Evolutionary conservation across 2,113 vertebrate genomes (phyloP).

Genomic region (Nansenia antarctica): DNA sequence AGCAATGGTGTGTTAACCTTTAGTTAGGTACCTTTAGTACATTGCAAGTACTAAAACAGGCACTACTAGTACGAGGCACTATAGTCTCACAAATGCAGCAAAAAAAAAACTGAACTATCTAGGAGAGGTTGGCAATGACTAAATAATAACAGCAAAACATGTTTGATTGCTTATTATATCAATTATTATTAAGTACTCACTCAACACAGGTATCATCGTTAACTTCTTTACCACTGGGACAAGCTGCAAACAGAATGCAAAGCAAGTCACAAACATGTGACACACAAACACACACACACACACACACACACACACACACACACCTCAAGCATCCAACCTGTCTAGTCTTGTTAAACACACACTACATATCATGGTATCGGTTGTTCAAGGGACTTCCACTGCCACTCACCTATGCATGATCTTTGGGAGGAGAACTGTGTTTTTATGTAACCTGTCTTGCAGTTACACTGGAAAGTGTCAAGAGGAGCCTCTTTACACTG

Average conservation of each 20-base stretch:
- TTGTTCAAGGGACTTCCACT: neutral
- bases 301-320: too few relatives aligned
- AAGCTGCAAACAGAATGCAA: conserved; percentile 47
- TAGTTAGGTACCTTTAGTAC: neutral
- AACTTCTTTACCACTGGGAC: conserved; percentile 31
- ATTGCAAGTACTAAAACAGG: neutral
- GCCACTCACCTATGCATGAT: neutral
- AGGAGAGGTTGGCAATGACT: neutral
- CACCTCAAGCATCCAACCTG: too few relatives aligned
- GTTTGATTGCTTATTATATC: neutral
- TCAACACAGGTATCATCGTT: rapidly evolving
- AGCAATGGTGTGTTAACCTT: neutral
- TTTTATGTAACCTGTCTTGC: neutral
- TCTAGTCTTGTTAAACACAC: neutral
- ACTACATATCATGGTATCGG: neutral
- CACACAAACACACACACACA: too few relatives aligned
- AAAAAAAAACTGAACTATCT: neutral
- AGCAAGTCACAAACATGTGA: too few relatives aligned
- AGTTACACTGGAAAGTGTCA: neutral
- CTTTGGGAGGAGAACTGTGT: neutral
- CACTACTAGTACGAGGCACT: too few relatives aligned
- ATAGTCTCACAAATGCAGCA: too few relatives aligned
- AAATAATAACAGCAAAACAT: too few relatives aligned
- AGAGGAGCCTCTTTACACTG: too few relatives aligned
- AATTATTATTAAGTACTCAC: conserved; percentile 51